phyloP scores from a whole-genome alignment of 2,888 invertebrate species.

The Eupithecia vulgata region DNA sequence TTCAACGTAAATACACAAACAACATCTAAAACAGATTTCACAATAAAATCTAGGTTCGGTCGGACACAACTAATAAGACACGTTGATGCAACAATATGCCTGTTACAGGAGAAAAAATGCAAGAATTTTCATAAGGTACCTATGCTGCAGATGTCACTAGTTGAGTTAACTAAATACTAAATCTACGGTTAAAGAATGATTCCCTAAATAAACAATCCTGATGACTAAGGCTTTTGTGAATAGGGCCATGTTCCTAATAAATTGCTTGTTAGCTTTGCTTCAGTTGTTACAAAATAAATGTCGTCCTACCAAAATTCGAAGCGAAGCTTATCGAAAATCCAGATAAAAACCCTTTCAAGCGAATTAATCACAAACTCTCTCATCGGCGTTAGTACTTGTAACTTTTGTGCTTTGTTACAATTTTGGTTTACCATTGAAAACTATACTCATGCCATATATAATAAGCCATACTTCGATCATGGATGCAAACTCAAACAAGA shows the following conservation, averaged over 20 bases:
- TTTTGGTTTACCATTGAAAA: neutral
- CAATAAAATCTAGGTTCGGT: too few species aligned
- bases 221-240: conserved; percentile 2
- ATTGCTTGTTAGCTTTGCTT: conserved; percentile 27
- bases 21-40: too few species aligned
- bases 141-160: too few species aligned
- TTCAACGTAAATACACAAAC: too few species aligned
- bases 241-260: conserved; percentile 6
- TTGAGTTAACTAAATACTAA: neutral
- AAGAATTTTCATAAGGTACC: too few species aligned
- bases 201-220: neutral
- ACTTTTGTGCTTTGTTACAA: neutral
- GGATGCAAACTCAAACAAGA: too few species aligned
- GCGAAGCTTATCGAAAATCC: conserved; percentile 34
- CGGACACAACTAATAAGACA: too few species aligned
- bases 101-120: too few species aligned
- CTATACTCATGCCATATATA: neutral
- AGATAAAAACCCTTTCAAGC: conserved; percentile 40
- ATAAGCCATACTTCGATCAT: too few species aligned
- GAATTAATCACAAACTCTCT: conserved; percentile 37
- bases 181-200: neutral
- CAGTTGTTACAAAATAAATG: conserved; percentile 31
- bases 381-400: neutral
- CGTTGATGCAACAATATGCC: too few species aligned
- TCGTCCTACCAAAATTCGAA: conserved; percentile 29